phyloP scores from a whole-genome alignment of 2,113 vertebrate species.

The Carassius auratus region DNA sequence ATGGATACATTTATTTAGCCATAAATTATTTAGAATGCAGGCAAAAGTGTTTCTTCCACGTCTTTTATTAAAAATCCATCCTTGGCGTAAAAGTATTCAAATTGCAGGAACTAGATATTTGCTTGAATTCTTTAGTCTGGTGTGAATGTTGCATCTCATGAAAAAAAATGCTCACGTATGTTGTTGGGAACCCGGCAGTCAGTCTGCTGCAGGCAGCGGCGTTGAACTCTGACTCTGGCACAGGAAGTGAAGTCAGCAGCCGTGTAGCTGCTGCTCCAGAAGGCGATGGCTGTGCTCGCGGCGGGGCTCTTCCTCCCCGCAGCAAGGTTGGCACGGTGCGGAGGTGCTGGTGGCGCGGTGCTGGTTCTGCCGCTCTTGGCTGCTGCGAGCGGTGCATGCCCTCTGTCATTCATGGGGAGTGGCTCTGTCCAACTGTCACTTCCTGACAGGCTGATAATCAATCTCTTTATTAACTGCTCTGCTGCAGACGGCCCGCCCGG shows the following conservation, averaged over 20 bases:
- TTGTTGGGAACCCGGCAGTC: background rate
- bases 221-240: constrained; percentile 68
- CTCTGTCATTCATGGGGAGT: constrained; percentile 93
- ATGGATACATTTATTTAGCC: background rate
- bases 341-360: constrained; percentile 73
- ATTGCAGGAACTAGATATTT: no score
- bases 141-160: background rate
- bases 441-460: constrained; percentile 92
- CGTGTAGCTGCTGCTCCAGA: constrained; percentile 58
- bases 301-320: constrained; percentile 44
- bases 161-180: background rate
- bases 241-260: constrained; percentile 51
- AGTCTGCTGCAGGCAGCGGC: constrained; percentile 60
- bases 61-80: background rate
- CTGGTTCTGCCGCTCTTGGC: constrained; percentile 80
- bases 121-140: background rate
- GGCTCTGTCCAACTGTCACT: constrained; percentile 96
- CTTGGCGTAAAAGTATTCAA: background rate
- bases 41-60: background rate
- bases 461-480: constrained; percentile 98
- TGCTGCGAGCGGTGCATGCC: constrained; percentile 85
- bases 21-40: background rate
- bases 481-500: constrained; percentile 80
- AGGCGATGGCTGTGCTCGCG: constrained; percentile 59
- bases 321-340: constrained; percentile 80